Evolutionary conservation across 2,888 invertebrate genomes (phyloP).

Genomic region (Hylaea fasciaria): DNA sequence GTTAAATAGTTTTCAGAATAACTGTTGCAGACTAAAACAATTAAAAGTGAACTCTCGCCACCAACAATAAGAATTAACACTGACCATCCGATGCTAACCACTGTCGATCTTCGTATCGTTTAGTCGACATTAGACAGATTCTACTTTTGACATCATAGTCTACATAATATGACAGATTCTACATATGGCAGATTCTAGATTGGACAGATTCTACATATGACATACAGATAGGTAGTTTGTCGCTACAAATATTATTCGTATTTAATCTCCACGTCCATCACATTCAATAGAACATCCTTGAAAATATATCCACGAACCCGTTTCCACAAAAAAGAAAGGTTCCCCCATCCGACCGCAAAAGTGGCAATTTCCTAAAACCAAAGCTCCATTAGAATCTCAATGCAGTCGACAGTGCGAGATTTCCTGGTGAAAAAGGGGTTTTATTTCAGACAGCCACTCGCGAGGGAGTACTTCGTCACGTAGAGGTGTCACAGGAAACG

Average conservation of each 20-base stretch:
- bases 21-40: too few relatives aligned
- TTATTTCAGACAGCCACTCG: conserved; percentile 54
- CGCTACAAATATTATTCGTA: not conserved
- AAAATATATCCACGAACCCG: conserved; percentile 14
- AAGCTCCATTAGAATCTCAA: conserved; percentile 49
- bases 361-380: conserved; percentile 47
- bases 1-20: too few relatives aligned
- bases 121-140: too few relatives aligned
- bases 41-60: too few relatives aligned
- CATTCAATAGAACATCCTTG: conserved; percentile 15
- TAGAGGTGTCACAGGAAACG: conserved; percentile 52
- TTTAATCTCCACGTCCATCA: not conserved
- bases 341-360: conserved; percentile 36
- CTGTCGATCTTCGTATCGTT: too few relatives aligned
- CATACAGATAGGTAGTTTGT: too few relatives aligned
- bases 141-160: too few relatives aligned
- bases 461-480: conserved; percentile 59
- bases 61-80: too few relatives aligned
- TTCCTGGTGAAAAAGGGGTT: conserved; percentile 50
- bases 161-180: too few relatives aligned
- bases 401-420: conserved; percentile 51
- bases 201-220: too few relatives aligned
- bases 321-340: conserved; percentile 29
- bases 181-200: too few relatives aligned
- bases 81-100: too few relatives aligned